These are phyloP conservation scores for Clarias magur DNA, from an alignment of 2,113 vertebrate genomes.

Conservation along the genomic window DNA sequence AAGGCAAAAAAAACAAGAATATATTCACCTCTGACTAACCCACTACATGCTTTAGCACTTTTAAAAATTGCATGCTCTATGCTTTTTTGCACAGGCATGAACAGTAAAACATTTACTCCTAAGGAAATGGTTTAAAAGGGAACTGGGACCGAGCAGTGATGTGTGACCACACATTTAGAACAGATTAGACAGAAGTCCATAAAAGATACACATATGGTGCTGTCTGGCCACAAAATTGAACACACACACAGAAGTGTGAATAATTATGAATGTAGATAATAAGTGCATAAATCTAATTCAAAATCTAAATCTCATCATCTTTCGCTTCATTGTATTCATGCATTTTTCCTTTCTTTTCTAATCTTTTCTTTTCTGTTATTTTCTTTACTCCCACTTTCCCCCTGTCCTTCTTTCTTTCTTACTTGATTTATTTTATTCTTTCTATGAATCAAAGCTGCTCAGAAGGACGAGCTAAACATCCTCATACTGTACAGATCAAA, in stretches of 20 bases:
- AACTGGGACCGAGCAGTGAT: constrained; percentile 25
- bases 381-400: too few species aligned
- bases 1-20: not conserved
- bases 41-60: constrained; percentile 2
- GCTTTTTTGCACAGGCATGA: not conserved
- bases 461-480: too few species aligned
- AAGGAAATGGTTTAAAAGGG: constrained; percentile 2
- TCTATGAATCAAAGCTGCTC: too few species aligned
- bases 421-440: too few species aligned
- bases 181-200: constrained; percentile 26
- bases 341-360: too few species aligned
- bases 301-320: not conserved
- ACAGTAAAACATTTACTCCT: not conserved
- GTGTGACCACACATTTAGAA: constrained; percentile 40
- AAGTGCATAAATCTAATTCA: not conserved
- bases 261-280: not conserved
- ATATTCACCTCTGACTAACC: constrained; percentile 1
- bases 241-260: not conserved
- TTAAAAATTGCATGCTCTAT: not conserved
- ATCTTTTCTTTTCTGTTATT: too few species aligned
- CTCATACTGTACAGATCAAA: too few species aligned
- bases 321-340: too few species aligned
- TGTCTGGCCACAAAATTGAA: constrained; percentile 16
- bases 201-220: constrained; percentile 33
- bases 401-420: too few species aligned